These are phyloP conservation scores for Melinaea marsaeus DNA, from an alignment of 2,888 invertebrate genomes.

Conservation along the genomic window DNA sequence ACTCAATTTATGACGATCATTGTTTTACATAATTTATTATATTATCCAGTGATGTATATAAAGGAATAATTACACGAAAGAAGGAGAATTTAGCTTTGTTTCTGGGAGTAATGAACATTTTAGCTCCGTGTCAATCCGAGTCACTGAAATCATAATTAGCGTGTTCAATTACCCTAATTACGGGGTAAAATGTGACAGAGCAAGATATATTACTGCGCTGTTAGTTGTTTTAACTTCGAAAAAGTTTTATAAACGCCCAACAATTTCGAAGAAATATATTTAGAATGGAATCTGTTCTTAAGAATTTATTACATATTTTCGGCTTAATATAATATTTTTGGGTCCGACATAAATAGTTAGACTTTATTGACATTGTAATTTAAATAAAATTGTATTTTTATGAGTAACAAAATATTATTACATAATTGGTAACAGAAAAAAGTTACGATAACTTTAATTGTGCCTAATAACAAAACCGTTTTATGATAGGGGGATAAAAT, in stretches of 20 bases:
- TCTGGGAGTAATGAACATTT: slow-evolving; percentile 37
- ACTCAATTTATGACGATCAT: too few relatives aligned
- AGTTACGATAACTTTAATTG: too few relatives aligned
- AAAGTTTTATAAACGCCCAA: not conserved
- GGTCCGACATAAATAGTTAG: too few relatives aligned
- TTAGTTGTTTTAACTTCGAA: slow-evolving; percentile 1
- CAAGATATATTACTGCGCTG: slow-evolving; percentile 5
- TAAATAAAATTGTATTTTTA: too few relatives aligned
- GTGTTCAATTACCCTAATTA: slow-evolving; percentile 54
- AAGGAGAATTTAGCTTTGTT: slow-evolving; percentile 1
- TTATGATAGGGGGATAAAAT: not conserved
- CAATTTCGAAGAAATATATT: not conserved
- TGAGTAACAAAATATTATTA: too few relatives aligned
- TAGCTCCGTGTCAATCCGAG: slow-evolving; percentile 35
- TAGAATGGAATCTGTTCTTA: not conserved
- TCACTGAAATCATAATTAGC: slow-evolving; percentile 44
- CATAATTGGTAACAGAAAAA: too few relatives aligned
- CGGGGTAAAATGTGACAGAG: slow-evolving; percentile 23
- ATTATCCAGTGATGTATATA: not conserved
- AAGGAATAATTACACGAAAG: not conserved
- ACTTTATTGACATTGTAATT: too few relatives aligned
- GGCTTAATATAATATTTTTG: too few relatives aligned
- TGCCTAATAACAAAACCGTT: too few relatives aligned
- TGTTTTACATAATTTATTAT: not conserved
- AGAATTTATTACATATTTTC: not conserved